Percentiles rank a stretch among this genome's conserved stretches.
Conservation (phyloP, 2,113 vertebrate genomes). For the Rhagologus leucostigma region DNA sequence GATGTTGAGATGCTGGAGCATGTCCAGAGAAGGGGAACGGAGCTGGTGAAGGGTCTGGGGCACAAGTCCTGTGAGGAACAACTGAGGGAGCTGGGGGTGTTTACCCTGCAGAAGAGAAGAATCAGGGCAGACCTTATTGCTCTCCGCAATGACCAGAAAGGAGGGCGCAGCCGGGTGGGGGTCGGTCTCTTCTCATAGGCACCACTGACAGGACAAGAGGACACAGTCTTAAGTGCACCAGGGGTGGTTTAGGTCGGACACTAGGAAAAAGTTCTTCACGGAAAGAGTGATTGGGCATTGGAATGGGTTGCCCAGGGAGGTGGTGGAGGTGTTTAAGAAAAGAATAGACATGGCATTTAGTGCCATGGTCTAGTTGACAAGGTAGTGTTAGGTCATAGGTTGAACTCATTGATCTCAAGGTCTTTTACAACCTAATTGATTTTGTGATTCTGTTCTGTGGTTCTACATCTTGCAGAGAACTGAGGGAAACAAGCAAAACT, state of each 20-base stretch:
- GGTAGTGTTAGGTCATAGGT: neutral
- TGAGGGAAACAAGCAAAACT: neutral
- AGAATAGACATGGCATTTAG: too few species aligned
- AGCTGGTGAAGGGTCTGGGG: neutral
- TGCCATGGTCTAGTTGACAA: neutral
- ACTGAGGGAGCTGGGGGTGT: neutral
- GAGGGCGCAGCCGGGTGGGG: too few species aligned
- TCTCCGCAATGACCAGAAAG: neutral
- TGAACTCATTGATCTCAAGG: neutral
- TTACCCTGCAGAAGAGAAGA: neutral
- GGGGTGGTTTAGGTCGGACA: neutral
- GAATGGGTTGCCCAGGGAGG: neutral
- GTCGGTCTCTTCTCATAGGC: too few species aligned
- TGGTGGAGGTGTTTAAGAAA: neutral
- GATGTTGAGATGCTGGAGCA: neutral
- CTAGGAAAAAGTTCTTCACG: too few species aligned
- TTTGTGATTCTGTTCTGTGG: neutral
- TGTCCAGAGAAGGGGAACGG: neutral
- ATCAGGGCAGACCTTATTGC: too few species aligned
- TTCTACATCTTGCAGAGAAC: neutral
- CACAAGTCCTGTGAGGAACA: neutral
- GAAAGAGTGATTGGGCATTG: neutral
- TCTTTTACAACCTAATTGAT: too few species aligned
- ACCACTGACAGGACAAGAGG: neutral
- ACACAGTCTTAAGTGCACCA: neutral